These are phyloP conservation scores for Caerostris darwini DNA, from an alignment of 1,140 invertebrate species.

Conservation along the genomic window DNA sequence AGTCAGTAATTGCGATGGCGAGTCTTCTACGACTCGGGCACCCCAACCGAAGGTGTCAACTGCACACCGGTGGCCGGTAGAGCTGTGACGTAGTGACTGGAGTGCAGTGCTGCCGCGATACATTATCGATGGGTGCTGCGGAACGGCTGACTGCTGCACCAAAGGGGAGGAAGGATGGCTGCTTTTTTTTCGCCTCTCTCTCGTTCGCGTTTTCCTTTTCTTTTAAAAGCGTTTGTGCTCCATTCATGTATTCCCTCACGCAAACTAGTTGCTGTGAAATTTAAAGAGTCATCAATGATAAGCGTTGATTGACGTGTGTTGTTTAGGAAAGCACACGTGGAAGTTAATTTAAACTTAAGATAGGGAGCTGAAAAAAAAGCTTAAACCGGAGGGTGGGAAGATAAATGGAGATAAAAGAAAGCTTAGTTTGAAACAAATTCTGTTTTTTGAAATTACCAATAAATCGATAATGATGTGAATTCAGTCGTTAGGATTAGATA, in stretches of 20 bases:
- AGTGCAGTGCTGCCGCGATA: constrained; percentile 67
- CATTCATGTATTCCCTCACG: constrained; percentile 53
- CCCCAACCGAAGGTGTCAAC: constrained; percentile 11
- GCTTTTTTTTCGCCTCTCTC: not conserved
- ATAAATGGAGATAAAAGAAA: too few relatives aligned
- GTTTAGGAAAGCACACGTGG: not conserved
- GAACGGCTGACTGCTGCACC: constrained; percentile 53
- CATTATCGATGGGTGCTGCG: constrained; percentile 75
- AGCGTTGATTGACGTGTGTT: not conserved
- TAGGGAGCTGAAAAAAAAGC: too few relatives aligned
- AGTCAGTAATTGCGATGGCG: too few relatives aligned
- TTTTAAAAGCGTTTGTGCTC: not conserved
- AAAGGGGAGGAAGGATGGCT: constrained; percentile 33
- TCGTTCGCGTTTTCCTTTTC: not conserved
- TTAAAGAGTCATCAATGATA: constrained; percentile 21
- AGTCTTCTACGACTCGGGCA: too few relatives aligned
- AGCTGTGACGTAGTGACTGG: constrained; percentile 71
- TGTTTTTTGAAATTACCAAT: too few relatives aligned
- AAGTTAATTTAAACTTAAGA: too few relatives aligned
- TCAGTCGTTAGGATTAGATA: too few relatives aligned
- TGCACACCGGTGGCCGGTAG: constrained; percentile 21
- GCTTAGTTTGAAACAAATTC: too few relatives aligned
- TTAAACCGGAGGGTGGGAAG: too few relatives aligned
- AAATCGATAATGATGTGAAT: too few relatives aligned
- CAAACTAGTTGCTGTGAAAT: constrained; percentile 40